Conservation (phyloP, 2,797 vertebrate genomes). For the Pteronotus mesoamericanus region DNA sequence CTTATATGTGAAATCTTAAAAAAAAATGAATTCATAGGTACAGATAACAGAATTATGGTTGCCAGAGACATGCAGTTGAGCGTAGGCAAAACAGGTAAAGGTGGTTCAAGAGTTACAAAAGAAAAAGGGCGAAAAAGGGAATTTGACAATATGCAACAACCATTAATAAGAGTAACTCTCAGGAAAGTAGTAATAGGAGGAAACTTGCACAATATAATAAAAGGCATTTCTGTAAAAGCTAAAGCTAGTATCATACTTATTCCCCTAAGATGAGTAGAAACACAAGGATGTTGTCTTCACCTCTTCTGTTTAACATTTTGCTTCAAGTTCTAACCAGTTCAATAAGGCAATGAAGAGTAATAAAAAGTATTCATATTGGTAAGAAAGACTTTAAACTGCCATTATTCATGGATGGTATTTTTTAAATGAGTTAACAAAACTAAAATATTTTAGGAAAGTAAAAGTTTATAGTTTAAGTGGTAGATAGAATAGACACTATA, state of each 20-base stretch:
- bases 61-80: background rate
- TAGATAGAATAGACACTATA: background rate
- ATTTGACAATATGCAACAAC: background rate
- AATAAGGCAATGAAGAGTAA: background rate
- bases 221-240: background rate
- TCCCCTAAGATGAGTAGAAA: background rate
- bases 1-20: background rate
- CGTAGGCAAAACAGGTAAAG: background rate
- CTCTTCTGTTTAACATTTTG: background rate
- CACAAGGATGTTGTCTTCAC: background rate
- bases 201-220: background rate
- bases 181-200: background rate
- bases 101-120: background rate
- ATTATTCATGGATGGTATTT: background rate
- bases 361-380: background rate
- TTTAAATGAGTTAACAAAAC: background rate
- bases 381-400: background rate
- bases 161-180: background rate
- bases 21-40: background rate
- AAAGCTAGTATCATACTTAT: background rate
- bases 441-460: background rate
- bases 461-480: background rate
- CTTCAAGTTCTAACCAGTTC: background rate
- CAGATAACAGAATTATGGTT: background rate
- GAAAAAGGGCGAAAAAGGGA: background rate